Percentiles rank a stretch among this genome's conserved stretches.
phyloP scores from a whole-genome alignment of 2,113 vertebrate genomes.

The Tetrao urogallus region DNA sequence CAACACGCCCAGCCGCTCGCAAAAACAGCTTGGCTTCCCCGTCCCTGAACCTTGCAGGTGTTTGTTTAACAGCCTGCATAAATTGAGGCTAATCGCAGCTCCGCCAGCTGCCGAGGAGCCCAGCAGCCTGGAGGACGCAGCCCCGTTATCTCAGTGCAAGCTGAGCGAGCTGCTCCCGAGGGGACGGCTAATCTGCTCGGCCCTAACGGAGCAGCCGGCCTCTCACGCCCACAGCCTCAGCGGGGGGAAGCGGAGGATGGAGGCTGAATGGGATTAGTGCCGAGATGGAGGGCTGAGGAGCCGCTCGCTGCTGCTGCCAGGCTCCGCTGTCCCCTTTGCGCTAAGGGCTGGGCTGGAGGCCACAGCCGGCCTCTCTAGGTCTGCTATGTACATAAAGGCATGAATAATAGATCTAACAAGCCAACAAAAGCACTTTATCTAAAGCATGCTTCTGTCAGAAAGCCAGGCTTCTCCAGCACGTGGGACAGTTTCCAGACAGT shows the following conservation, averaged over 20 bases:
- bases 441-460: neutral
- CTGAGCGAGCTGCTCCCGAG: neutral
- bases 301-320: neutral
- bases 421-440: constrained; percentile 40
- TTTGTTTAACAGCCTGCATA: constrained; percentile 16
- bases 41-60: neutral
- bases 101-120: neutral
- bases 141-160: neutral
- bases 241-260: fast-evolving
- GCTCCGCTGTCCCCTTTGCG: fast-evolving
- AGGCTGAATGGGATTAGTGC: neutral
- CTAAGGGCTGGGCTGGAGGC: neutral
- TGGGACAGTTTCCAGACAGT: neutral
- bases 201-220: neutral
- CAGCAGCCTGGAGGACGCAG: neutral
- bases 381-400: neutral
- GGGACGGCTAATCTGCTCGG: neutral
- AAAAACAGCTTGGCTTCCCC: neutral
- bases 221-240: neutral
- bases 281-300: neutral
- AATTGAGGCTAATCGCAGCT: constrained; percentile 8
- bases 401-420: constrained; percentile 55
- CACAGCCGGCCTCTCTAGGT: neutral
- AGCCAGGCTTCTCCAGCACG: neutral
- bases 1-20: neutral